These are phyloP conservation scores for Ichneumoninae sp. DNA, from an alignment of 2,888 invertebrate genomes.

Conservation along the genomic window DNA sequence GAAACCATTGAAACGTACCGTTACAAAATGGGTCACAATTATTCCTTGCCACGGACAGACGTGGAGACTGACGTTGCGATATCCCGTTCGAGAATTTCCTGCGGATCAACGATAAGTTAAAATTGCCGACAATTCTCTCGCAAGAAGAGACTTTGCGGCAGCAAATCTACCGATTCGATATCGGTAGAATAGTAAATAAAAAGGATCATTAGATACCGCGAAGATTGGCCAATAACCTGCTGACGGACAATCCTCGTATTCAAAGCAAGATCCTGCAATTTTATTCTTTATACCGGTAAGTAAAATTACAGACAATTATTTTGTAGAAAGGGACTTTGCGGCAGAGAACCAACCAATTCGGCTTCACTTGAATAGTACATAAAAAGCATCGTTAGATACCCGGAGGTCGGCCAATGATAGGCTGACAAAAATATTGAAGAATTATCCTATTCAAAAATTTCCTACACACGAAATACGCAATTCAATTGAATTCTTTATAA, in stretches of 20 bases:
- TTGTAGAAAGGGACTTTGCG: background rate
- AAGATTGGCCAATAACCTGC: too few species aligned
- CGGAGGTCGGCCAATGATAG: conserved; percentile 42
- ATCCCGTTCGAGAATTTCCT: conserved; percentile 1
- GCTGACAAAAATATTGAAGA: background rate
- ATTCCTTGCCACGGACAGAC: conserved; percentile 5
- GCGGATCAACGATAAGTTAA: background rate
- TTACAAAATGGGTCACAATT: conserved; percentile 73
- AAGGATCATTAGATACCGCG: too few species aligned
- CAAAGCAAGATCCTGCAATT: too few species aligned
- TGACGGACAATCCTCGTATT: too few species aligned
- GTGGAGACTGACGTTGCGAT: background rate
- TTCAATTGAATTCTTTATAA: background rate
- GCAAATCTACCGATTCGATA: too few species aligned
- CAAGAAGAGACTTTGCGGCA: too few species aligned
- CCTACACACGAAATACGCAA: background rate
- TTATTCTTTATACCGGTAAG: too few species aligned
- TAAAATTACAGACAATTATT: conserved; percentile 13
- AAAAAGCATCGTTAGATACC: conserved; percentile 34
- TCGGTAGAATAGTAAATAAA: too few species aligned
- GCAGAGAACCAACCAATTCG: conserved; percentile 3
- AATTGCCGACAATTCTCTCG: background rate
- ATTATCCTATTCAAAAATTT: background rate
- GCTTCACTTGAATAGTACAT: conserved; percentile 11
- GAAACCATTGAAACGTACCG: conserved; percentile 59